These are phyloP conservation scores for Pampusana beccarii DNA, from an alignment of 2,113 vertebrate species.

Conservation along the genomic window DNA sequence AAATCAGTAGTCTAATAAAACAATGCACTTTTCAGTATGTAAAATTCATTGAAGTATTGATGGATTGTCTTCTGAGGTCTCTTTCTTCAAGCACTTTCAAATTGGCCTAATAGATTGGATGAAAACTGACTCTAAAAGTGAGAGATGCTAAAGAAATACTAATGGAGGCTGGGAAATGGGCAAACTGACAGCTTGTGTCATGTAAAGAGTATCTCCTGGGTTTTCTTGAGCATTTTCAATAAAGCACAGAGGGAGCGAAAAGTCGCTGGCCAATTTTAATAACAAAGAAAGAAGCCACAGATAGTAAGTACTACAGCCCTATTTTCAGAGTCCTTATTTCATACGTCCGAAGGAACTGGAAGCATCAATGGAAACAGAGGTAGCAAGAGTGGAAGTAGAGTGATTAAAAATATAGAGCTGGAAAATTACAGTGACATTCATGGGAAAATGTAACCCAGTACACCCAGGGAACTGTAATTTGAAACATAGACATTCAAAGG, in stretches of 20 bases:
- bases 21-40: background rate
- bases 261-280: background rate
- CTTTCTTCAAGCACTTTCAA: background rate
- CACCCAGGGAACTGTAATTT: constrained; percentile 45
- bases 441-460: constrained; percentile 67
- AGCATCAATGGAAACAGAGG: background rate
- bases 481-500: constrained; percentile 58
- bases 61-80: background rate
- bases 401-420: constrained; percentile 32
- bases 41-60: background rate
- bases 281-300: background rate
- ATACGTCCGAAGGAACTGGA: background rate
- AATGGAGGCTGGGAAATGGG: background rate
- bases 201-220: background rate
- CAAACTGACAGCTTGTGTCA: background rate
- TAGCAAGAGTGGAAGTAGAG: background rate
- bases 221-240: background rate
- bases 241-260: background rate
- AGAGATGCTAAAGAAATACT: background rate
- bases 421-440: constrained; percentile 45
- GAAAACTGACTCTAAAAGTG: background rate
- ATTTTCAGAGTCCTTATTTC: background rate
- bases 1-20: background rate
- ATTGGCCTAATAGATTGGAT: background rate
- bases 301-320: background rate